Evolutionary conservation across 1,140 invertebrate genomes (phyloP).

Genomic region (Calephelis nemesis): DNA sequence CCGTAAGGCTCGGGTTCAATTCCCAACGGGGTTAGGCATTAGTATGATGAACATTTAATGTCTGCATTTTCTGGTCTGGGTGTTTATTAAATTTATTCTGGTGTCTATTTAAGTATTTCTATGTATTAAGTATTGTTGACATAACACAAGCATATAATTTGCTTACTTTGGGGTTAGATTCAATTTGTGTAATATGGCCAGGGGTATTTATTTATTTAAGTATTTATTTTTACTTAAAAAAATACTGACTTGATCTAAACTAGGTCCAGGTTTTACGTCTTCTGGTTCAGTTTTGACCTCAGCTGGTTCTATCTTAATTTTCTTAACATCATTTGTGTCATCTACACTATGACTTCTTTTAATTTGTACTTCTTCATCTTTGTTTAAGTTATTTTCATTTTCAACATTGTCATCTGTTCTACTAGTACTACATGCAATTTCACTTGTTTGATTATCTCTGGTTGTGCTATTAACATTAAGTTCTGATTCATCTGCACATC

Average conservation of each 20-base stretch:
- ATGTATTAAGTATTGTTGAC: too few relatives aligned
- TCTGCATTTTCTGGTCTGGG: too few relatives aligned
- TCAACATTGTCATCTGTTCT: slow-evolving; percentile 10
- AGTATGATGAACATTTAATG: too few relatives aligned
- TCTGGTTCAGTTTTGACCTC: slow-evolving; percentile 17
- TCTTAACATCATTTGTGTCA: slow-evolving; percentile 35
- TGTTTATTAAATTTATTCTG: too few relatives aligned
- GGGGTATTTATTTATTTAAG: too few relatives aligned
- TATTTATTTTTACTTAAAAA: not conserved
- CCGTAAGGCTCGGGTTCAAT: too few relatives aligned
- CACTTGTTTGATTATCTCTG: slow-evolving; percentile 5
- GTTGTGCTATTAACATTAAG: not conserved
- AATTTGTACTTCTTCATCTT: slow-evolving; percentile 20
- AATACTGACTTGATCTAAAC: slow-evolving; percentile 24
- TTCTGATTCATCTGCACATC: not conserved
- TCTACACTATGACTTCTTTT: slow-evolving; percentile 33
- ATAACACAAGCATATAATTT: too few relatives aligned
- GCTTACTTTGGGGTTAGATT: too few relatives aligned
- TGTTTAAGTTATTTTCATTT: slow-evolving; percentile 2
- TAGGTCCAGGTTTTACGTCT: slow-evolving; percentile 21
- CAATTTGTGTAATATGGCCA: too few relatives aligned
- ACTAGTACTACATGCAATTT: not conserved
- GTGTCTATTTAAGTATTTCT: too few relatives aligned
- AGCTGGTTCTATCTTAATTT: slow-evolving; percentile 28
- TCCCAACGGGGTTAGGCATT: too few relatives aligned